Base-by-base conservation (phyloP, 2,113 vertebrate genomes). In the Sprattus sprattus region DNA sequence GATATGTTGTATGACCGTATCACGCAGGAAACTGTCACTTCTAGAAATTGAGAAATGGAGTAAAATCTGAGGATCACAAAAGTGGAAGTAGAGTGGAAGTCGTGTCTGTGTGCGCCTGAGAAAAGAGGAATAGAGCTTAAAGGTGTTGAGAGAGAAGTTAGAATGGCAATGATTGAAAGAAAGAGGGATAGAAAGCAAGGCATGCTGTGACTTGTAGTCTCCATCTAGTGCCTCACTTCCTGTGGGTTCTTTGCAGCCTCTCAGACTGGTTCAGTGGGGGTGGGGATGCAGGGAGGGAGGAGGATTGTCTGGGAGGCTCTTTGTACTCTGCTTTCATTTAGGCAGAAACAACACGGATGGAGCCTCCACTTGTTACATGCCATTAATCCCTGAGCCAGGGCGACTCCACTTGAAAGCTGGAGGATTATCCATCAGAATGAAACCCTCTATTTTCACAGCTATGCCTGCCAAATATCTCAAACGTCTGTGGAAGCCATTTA, bases 301-400 rank as follows among this genome's bases (percentile, higher is more conserved):
- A 39, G 25, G 25, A 78, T 78, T 78, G 71, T 78, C 71, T 78
- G 71, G 71, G 71, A 16, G 32, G 71, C 13, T 78, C 71, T 78
- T 78, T 78, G 71, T 78, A 78, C 71, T 39, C 16, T 39, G 71
- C 71, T 78, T 78, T 78, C 10, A 78, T 78, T 71, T 78, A 32
- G 32, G 71, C 25, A 78, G 71, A 78, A 78, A 78, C 71, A 78
- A 39, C 71, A 78, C 28, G 10, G 15, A 78, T 44, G 71, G 28
- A 78, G 71, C 28, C 71, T 16, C 28, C 25, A 44, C 71, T 78
- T 32, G 71, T 39, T 78, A 78, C 71, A 71, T 78, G 71, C 32
- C 28, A 39, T 78, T 78, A 78, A 78, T 78, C 32, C 71, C 71
- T 13, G 10, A 78, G 71, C 28, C 11, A 32, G 71, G 71, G 71